phyloP scores from a whole-genome alignment of 2,113 vertebrate genomes.

The Syngnathoides biaculeatus region DNA sequence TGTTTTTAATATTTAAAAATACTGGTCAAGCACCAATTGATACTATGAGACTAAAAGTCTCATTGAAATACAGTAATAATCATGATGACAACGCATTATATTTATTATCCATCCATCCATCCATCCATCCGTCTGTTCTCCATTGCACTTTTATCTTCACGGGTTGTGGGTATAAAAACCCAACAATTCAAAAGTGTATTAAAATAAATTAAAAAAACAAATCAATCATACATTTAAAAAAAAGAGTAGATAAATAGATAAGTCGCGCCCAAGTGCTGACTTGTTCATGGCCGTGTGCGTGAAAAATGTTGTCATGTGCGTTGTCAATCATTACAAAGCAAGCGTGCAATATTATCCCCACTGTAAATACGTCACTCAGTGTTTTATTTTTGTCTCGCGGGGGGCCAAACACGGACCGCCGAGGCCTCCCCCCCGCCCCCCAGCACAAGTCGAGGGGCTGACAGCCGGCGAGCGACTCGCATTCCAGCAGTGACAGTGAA shows the following conservation, averaged over 20 bases:
- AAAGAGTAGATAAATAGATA: too few relatives aligned
- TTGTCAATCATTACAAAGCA: not conserved
- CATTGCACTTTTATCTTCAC: too few relatives aligned
- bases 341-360: conserved; percentile 6
- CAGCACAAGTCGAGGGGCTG: conserved; percentile 21
- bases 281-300: not conserved
- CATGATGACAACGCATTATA: too few relatives aligned
- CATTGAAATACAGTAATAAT: too few relatives aligned
- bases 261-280: too few relatives aligned
- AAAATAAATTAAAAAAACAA: too few relatives aligned
- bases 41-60: too few relatives aligned
- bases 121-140: too few relatives aligned
- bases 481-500: conserved; percentile 51
- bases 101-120: too few relatives aligned
- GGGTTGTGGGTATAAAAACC: too few relatives aligned
- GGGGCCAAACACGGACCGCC: conserved; percentile 15
- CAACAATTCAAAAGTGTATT: too few relatives aligned
- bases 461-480: conserved; percentile 40
- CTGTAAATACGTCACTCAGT: conserved; percentile 1
- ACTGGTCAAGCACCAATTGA: not conserved
- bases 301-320: not conserved
- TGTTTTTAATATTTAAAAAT: not conserved
- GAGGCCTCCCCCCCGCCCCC: not conserved
- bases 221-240: too few relatives aligned
- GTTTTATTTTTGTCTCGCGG: conserved; percentile 11